Evolutionary conservation across 2,888 invertebrate species (phyloP), one percentile per base, ranked within the genome.

Genomic region (Clanis bilineata): DNA sequence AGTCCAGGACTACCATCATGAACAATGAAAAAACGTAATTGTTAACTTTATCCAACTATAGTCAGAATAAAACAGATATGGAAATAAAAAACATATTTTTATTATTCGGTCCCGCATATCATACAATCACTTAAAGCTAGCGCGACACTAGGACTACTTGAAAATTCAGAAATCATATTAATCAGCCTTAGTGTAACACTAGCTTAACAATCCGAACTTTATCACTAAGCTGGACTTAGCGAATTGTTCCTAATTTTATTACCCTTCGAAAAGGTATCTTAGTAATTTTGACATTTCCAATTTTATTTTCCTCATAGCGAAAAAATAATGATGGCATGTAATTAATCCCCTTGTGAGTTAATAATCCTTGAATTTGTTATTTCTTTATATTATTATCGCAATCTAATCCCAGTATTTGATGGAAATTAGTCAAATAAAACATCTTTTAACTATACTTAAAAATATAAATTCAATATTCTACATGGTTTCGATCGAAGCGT

Each of bases 1-100:
- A n/a, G n/a, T n/a, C n/a, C n/a, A n/a, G n/a, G n/a, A n/a, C n/a
- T n/a, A n/a, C n/a, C n/a, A n/a, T n/a, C n/a, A n/a, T n/a, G n/a
- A n/a, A n/a, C n/a, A n/a, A n/a, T n/a, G n/a, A n/a, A n/a, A n/a
- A n/a, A n/a, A n/a, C n/a, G n/a, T n/a, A n/a, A n/a, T n/a, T n/a
- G n/a, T n/a, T n/a, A n/a, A n/a, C n/a, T n/a, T 71, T 67, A 58
- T 66, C 65, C 57, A 57, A 57, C 57, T 57, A 57, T 51, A 57
- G 23, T 51, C 7, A 36, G 32, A 32, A 44, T 36, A 47, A 51
- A 89, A 87, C 82, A 66, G 77, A 67, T 83, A 72, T 85, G 87
- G 86, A 88, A 89, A 90, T 90, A 88, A 85, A 89, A 90, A 90
- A 87, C 86, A 80, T 90, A 88, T 88, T 86, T 86, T 87, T 80